Conservation (phyloP, 2,888 invertebrate species). For the Cistogaster globosa region DNA sequence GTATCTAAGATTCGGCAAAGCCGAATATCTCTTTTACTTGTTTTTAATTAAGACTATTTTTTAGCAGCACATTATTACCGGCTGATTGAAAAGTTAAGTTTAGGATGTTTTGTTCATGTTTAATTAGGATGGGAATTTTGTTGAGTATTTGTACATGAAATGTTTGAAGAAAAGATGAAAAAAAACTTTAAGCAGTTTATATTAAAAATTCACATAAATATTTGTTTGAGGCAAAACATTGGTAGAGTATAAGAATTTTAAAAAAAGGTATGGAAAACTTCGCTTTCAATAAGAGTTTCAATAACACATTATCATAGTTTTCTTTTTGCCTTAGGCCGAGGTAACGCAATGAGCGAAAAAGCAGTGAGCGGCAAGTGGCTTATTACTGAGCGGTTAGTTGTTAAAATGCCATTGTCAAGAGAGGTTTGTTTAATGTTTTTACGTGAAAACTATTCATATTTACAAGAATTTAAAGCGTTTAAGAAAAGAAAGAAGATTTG, state of each 20-base stretch:
- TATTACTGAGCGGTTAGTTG: no score
- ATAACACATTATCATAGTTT: background rate
- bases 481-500: no score
- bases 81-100: background rate
- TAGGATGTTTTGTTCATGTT: background rate
- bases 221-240: background rate
- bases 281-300: background rate
- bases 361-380: no score
- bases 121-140: background rate
- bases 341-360: no score
- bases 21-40: no score
- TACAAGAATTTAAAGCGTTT: no score
- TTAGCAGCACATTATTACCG: background rate
- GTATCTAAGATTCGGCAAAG: no score
- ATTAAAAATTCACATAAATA: background rate
- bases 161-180: background rate
- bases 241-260: background rate
- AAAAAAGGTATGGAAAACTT: background rate
- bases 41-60: conserved; percentile 26
- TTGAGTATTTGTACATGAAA: background rate
- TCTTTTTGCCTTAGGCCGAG: background rate
- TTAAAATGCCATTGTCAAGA: no score
- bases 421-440: no score
- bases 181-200: background rate
- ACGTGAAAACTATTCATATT: no score